These are phyloP conservation scores for Promerops cafer DNA, from an alignment of 2,113 vertebrate genomes.

Conservation along the genomic window DNA sequence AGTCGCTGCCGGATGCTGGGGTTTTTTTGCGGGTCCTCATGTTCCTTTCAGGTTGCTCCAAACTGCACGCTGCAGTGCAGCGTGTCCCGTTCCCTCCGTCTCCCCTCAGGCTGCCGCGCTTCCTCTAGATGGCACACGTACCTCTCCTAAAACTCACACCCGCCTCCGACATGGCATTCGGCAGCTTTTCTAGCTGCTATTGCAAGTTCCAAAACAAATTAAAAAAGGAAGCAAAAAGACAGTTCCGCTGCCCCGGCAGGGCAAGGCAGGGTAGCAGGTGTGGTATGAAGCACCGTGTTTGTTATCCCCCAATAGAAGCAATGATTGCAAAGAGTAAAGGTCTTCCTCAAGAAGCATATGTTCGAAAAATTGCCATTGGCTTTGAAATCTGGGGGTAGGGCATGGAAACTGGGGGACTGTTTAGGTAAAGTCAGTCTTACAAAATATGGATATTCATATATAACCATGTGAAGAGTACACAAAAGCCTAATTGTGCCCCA, in stretches of 20 bases:
- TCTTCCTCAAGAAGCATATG: neutral
- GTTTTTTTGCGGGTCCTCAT: rapidly evolving
- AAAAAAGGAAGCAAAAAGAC: neutral
- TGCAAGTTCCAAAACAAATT: neutral
- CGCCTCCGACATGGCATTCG: rapidly evolving
- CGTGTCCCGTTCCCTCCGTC: rapidly evolving
- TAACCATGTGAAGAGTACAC: rapidly evolving
- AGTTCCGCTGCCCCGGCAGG: rapidly evolving
- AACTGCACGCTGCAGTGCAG: rapidly evolving
- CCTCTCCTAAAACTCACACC: neutral
- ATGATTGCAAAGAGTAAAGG: neutral
- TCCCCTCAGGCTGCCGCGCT: neutral
- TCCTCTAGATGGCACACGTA: constrained; percentile 34
- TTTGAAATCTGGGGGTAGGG: neutral
- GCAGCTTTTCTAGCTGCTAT: neutral
- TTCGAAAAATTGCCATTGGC: neutral
- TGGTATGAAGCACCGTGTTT: neutral
- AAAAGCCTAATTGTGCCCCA: neutral
- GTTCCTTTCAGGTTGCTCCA: neutral
- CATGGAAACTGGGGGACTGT: neutral
- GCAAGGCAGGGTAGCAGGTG: rapidly evolving
- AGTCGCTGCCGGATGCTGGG: rapidly evolving
- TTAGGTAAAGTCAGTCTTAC: neutral
- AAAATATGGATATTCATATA: neutral
- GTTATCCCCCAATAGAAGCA: neutral